Base-by-base conservation (phyloP, 2,888 invertebrate genomes). In the Achlya flavicornis region DNA sequence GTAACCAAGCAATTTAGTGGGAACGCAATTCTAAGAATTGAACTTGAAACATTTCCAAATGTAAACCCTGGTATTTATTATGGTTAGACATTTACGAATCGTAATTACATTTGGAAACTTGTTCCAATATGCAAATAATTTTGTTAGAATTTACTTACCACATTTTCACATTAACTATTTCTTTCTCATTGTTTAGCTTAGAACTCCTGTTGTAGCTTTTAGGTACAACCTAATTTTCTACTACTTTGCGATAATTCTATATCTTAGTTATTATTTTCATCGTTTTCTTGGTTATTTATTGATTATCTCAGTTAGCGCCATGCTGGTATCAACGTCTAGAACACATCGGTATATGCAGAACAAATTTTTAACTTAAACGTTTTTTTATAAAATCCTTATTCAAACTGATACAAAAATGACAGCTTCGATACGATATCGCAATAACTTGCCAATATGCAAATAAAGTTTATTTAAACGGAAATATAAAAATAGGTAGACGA, bases 381-480 rank as follows among this genome's bases (percentile, higher is more conserved):
- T 14, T 14, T n/a, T 46, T 46, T 53, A 53, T n/a, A n/a, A 26
- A 26, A 26, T 26, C 26, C 2, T 26, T 26, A 26, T 26, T 26
- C n/a, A 46, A n/a, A 46, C 19, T 53, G 19, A 48, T 48, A 48
- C 14, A 46, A 46, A 46, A 46, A 46, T 7, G 46, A 46, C n/a
- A 46, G 14, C 14, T 46, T 10, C 53, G 19, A 19, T 19, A 19
- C 53, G 48, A 10, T 19, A 53, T 53, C 53, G 19, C 53, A 53
- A 16, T 19, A 53, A 53, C 53, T 19, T 53, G 53, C 53, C 26
- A 33, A 43, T 59, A 41, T 41, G 19, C 26, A 41, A 60, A 60
- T 19, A 60, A 5, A 19, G 60, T 19, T 12, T 19, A 41, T 16
- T 41, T 41, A 2, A 60, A 26, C 41, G 26, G 38, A 11, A 3